These are phyloP conservation scores for Holotrichia oblita DNA, from an alignment of 1,140 invertebrate genomes.

Conservation along the genomic window DNA sequence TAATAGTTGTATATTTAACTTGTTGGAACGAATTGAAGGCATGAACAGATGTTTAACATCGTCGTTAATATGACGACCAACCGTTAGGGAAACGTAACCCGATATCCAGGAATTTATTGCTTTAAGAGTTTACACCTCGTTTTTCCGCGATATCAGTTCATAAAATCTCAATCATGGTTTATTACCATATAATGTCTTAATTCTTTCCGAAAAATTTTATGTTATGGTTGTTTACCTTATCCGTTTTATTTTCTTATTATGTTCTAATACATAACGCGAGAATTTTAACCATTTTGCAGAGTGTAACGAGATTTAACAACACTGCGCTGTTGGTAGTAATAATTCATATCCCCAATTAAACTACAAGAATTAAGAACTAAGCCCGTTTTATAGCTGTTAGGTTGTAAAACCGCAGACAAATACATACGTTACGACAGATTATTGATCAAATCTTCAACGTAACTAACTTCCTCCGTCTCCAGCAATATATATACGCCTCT, in stretches of 20 bases:
- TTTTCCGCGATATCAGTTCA: background rate
- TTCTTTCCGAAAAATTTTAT: background rate
- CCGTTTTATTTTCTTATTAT: background rate
- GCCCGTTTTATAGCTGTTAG: background rate
- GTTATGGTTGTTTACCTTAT: background rate
- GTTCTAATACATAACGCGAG: no score
- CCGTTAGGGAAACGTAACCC: background rate
- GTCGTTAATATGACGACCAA: background rate
- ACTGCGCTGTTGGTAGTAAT: no score
- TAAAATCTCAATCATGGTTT: background rate
- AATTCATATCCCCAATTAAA: constrained; percentile 2
- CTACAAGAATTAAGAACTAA: background rate
- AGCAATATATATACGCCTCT: constrained; percentile 2
- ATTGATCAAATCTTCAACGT: background rate
- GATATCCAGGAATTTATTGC: constrained; percentile 7
- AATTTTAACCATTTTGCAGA: no score
- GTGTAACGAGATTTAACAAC: no score
- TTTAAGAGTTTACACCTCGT: background rate
- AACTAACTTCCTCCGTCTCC: background rate
- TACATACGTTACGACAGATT: background rate
- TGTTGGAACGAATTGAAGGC: background rate
- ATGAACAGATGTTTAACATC: background rate
- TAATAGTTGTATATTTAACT: background rate
- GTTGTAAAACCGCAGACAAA: background rate
- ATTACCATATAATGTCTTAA: background rate